Conservation (phyloP, 2,888 invertebrate genomes). For the Leptopterna dolabrata region DNA sequence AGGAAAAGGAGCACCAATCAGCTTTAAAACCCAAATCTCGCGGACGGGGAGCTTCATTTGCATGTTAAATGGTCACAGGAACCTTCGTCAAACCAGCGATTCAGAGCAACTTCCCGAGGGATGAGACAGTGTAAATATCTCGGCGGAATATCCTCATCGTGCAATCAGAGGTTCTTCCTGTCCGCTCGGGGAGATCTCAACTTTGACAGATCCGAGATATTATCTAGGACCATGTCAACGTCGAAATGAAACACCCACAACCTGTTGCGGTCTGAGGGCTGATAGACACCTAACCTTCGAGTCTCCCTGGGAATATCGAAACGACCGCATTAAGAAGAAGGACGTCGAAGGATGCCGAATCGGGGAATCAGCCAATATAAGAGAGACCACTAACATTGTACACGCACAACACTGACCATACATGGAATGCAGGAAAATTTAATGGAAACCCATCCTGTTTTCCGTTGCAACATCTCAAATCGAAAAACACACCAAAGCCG, state of each 20-base stretch:
- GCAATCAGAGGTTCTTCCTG: neutral
- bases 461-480: too few relatives aligned
- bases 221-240: neutral
- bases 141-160: neutral
- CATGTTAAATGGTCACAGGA: neutral
- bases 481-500: too few relatives aligned
- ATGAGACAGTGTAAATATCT: neutral
- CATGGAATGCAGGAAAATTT: too few relatives aligned
- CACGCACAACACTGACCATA: too few relatives aligned
- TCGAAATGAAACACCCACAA: neutral
- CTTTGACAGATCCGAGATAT: neutral
- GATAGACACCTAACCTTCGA: too few relatives aligned
- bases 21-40: neutral
- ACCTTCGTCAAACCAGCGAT: conserved; percentile 3
- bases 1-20: neutral
- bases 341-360: too few relatives aligned
- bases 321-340: too few relatives aligned
- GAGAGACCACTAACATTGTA: too few relatives aligned
- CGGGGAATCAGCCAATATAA: too few relatives aligned
- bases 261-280: too few relatives aligned
- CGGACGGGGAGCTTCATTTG: neutral
- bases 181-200: neutral
- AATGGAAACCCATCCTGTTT: too few relatives aligned
- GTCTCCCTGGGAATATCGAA: too few relatives aligned
- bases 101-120: neutral